Percentiles rank a stretch among this genome's conserved stretches.
Evolutionary conservation across 2,113 vertebrate species (phyloP).

Genomic region (Meles meles): DNA sequence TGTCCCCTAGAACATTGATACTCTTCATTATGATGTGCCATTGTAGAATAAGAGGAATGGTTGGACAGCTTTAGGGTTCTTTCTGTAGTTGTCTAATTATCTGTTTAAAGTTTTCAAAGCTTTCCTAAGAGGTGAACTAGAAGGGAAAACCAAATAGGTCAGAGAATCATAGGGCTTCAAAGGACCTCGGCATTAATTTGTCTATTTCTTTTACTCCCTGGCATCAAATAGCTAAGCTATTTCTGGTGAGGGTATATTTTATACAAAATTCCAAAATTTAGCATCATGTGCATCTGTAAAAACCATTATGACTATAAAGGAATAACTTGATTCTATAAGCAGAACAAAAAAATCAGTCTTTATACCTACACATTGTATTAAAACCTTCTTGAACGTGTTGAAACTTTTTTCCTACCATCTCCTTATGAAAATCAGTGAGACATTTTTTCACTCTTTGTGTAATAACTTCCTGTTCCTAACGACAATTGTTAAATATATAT

Average conservation of each 20-base stretch:
- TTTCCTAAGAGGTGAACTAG: slow-evolving; percentile 34
- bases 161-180: slow-evolving; percentile 29
- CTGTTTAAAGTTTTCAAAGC: slow-evolving; percentile 57
- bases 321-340: background rate
- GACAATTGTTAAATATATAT: slow-evolving; percentile 38
- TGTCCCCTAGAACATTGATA: slow-evolving; percentile 38
- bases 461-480: slow-evolving; percentile 6
- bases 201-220: background rate
- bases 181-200: slow-evolving; percentile 31
- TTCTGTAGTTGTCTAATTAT: slow-evolving; percentile 47
- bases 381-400: background rate
- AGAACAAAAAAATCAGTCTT: slow-evolving; percentile 8
- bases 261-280: slow-evolving; percentile 35
- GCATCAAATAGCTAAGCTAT: background rate
- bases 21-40: slow-evolving; percentile 43
- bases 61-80: background rate
- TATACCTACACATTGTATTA: background rate
- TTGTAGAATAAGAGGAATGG: slow-evolving; percentile 34
- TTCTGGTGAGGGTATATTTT: background rate
- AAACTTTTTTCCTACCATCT: background rate
- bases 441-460: slow-evolving; percentile 6
- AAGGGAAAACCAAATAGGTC: slow-evolving; percentile 47
- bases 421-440: background rate
- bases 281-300: background rate
- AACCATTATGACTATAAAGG: background rate